Evolutionary conservation across 2,113 vertebrate genomes (phyloP), one percentile per base, ranked within the genome.

Genomic region (Tragelaphus imberbis): DNA sequence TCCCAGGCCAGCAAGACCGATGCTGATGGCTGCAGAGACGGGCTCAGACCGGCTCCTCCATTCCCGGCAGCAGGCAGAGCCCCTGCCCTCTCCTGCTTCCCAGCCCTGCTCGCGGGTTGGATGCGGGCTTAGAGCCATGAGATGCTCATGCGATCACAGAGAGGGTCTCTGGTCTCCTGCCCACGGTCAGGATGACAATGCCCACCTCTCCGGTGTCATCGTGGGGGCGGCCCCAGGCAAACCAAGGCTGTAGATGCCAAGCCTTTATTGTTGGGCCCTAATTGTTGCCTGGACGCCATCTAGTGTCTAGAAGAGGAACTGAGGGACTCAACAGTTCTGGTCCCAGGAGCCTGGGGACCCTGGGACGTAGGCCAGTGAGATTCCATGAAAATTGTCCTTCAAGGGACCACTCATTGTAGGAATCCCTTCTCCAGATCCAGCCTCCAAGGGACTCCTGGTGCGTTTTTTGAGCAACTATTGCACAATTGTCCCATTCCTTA

Each of bases 241-340:
- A 13, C 44, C 15, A 75, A 61, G 27, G 23, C 86, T 19, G 7
- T 36, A 9, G 33, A 17, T 17, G 49, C 55, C 82, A 40, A 40
- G 56, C 25, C 25, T 14, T 17, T 1, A 11, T 10, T 0, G 65
- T 2, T 51, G 63, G 13, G 49, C 36, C 23, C 84, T 55, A 61
- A 19, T 27, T 12, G 49, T 25, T 82, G 80, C 53, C 84, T 56
- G 28, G 56, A 23, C 19, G 81, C 98, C 98, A 95, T 40, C 97
- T 97, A 98, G 98, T 84, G 97, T 44, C 59, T 1, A 13, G 0
- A 16, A 10, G 58, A 55, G 90, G 49, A 88, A 97, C 80, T 51
- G 92, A 47, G 87, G 44, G 80, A 97, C 63, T 47, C 90, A 80
- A 0, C 4, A 19, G 71, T 63, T 65, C 7, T 8, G 8, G 0